These are phyloP conservation scores for Setophaga petechia DNA, from an alignment of 2,113 vertebrate genomes.

Conservation along the genomic window DNA sequence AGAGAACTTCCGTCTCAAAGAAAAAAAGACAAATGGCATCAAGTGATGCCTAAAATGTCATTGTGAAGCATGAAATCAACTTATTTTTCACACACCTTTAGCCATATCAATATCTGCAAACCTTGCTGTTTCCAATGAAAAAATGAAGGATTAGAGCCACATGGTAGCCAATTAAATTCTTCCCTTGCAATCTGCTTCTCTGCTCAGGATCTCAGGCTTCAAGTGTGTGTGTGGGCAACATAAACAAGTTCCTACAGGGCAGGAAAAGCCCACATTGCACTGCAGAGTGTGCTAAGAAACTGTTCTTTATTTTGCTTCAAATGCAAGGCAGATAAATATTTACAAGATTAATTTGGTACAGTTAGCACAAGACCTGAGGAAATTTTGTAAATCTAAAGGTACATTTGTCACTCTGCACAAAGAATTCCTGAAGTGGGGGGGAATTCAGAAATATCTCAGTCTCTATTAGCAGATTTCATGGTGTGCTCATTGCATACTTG, in stretches of 20 bases:
- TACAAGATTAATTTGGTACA: not conserved
- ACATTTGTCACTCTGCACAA: not conserved
- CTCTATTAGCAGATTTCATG: not conserved
- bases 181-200: not conserved
- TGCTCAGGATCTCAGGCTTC: not conserved
- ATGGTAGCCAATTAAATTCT: not conserved
- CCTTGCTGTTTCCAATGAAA: not conserved
- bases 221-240: not conserved
- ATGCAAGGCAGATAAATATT: conserved; percentile 9
- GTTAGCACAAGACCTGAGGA: not conserved
- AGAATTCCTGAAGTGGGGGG: not conserved
- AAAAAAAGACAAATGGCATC: conserved; percentile 8
- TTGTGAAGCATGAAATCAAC: not conserved
- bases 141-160: not conserved
- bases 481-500: not conserved
- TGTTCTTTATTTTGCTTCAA: not conserved
- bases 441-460: not conserved
- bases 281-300: not conserved
- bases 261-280: not conserved
- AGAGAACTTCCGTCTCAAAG: not conserved
- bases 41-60: not conserved
- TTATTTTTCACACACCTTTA: not conserved
- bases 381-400: not conserved
- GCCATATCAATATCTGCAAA: not conserved
- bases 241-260: not conserved